Evolutionary conservation across 2,888 invertebrate species (phyloP), one percentile per base, ranked within the genome.

Genomic region (Taphrorychus bicolor): DNA sequence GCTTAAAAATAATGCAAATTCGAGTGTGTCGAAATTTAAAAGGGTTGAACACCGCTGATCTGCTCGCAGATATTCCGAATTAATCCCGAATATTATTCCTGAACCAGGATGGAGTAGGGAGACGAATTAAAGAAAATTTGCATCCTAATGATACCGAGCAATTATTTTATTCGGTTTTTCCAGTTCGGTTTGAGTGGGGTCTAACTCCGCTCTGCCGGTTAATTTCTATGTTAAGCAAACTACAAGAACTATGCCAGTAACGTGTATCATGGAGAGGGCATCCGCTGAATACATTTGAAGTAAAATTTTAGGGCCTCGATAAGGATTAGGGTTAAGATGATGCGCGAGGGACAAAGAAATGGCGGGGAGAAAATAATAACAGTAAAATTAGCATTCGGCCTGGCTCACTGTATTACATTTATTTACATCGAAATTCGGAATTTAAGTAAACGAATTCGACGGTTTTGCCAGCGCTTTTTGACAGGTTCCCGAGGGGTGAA

Each of bases 101-200:
- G 64, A 62, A 63, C 22, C 56, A 48, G 63, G 62, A 57, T 48
- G 42, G 62, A 52, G 49, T 21, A 41, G 41, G 78, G 78, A 79
- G 79, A 79, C 79, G 78, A 80, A 79, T 80, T 80, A 77, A 80
- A 80, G 81, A 80, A 78, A 80, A 81, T 81, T 81, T 81, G 80
- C 81, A 81, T 81, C 78, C 75, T 79, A 81, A 81, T 80, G 80
- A 80, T 79, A 77, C 78, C 77, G 76, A 77, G 79, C 79, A 81
- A 81, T 81, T 81, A 81, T 80, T 71, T 73, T 71, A 73, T 73
- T 74, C 71, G 72, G 73, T 75, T 73, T 68, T 73, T 62, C 53
- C n/a, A n/a, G n/a, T n/a, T n/a, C n/a, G n/a, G n/a, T n/a, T n/a
- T n/a, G n/a, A n/a, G n/a, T n/a, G n/a, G n/a, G n/a, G n/a, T n/a